Percentiles rank a stretch among this genome's conserved stretches.
Evolutionary conservation across 2,888 invertebrate species (phyloP).

Genomic region (Flabesymbios commensalis): DNA sequence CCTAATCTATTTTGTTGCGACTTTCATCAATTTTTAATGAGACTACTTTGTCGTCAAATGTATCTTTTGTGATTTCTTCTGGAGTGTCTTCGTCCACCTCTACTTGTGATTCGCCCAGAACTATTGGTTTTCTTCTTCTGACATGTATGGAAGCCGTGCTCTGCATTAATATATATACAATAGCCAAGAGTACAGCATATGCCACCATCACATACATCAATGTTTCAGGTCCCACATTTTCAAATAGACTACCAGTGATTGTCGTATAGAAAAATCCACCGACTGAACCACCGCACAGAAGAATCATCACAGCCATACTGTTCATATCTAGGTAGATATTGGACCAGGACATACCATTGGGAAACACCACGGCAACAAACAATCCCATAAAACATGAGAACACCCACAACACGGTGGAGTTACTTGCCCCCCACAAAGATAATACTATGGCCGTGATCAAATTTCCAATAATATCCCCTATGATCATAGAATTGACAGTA

Average conservation of each 20-base stretch:
- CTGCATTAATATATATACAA: no score
- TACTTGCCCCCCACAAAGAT: conserved; percentile 34
- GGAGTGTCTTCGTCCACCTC: no score
- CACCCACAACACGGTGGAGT: conserved; percentile 36
- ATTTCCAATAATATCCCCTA: conserved; percentile 34
- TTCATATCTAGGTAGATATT: conserved; percentile 42
- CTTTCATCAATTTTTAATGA: no score
- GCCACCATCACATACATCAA: conserved; percentile 38
- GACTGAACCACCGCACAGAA: conserved; percentile 36
- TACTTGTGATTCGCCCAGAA: no score
- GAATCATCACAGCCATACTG: conserved; percentile 38
- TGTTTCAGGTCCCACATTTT: conserved; percentile 32
- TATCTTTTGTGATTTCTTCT: no score
- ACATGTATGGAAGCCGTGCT: no score
- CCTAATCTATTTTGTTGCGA: no score
- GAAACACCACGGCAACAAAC: conserved; percentile 41
- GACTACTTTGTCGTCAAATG: no score
- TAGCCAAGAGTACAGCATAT: conserved; percentile 25
- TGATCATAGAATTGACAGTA: conserved; percentile 33
- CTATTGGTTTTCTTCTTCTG: no score
- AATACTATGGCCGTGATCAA: conserved; percentile 33
- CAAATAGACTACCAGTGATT: conserved; percentile 40
- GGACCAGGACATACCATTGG: conserved; percentile 42
- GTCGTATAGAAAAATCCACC: conserved; percentile 41
- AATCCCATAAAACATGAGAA: conserved; percentile 36